Evolutionary conservation across 1,140 invertebrate genomes (phyloP), one percentile per base, ranked within the genome.

Genomic region (Papilio machaon): DNA sequence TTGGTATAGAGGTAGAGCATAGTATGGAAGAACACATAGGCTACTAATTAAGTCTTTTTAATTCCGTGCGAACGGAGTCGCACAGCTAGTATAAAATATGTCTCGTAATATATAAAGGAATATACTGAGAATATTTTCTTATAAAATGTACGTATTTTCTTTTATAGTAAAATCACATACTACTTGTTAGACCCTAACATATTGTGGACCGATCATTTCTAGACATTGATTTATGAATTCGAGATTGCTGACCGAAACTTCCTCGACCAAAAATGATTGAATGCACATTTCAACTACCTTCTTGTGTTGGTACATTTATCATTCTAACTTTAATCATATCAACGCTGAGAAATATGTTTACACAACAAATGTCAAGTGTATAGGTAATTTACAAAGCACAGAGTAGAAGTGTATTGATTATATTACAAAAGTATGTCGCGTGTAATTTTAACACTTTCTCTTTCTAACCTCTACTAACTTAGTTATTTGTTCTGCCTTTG

Each of bases 141-240:
- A 70, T 30, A 70, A 70, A 70, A 70, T 38, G 38, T 70, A 70
- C 23, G 64, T 70, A 70, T 38, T 70, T 38, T 70, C 64, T 30
- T 70, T 70, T 15, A 70, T 23, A 64, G 30, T 78, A 78, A 54
- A 10, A 58, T 15, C 19, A 43, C 54, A 78, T 78, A 60, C 30
- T 78, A 78, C 64, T 78, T n/a, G 52, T 78, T 60, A 70, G 58
- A 79, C 43, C 54, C 60, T 67, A 46, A 79, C 60, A 79, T 67
- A 79, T 79, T 30, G 58, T 64, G 19, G 58, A 67, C 77, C 77
- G 60, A 67, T 38, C 77, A 58, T 43, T 11, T 67, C 60, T 43
- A 67, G 77, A 79, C 77, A 79, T 64, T 79, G 77, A 79, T 79
- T 79, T 79, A 79, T 79, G 77, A 79, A 79, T 47, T 67, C 38